phyloP scores from a whole-genome alignment of 1,140 invertebrate species.

The Chrysomallon squamiferum region DNA sequence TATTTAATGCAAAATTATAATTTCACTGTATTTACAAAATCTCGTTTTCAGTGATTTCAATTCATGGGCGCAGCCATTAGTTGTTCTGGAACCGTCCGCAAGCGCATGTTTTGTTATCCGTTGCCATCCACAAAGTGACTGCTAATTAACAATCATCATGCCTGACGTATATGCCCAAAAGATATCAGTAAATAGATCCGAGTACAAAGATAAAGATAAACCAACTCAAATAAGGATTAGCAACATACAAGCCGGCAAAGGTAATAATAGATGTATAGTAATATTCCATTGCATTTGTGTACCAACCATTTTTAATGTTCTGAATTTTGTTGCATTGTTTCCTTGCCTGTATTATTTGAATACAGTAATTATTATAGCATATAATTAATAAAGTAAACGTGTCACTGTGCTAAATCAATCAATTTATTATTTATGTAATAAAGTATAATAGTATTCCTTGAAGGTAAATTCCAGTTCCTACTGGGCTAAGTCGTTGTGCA shows the following conservation, averaged over 20 bases:
- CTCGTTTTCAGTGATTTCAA: slow-evolving; percentile 12
- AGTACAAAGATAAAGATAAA: slow-evolving; percentile 80
- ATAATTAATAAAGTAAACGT: too few species aligned
- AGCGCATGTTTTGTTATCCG: slow-evolving; percentile 4
- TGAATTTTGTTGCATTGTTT: too few species aligned
- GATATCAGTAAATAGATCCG: slow-evolving; percentile 34
- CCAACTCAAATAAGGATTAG: slow-evolving; percentile 91
- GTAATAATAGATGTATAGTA: too few species aligned
- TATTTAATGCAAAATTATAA: background rate
- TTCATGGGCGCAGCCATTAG: background rate
- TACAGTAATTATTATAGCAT: too few species aligned
- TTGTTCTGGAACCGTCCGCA: background rate
- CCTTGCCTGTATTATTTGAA: too few species aligned
- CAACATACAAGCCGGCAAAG: slow-evolving; percentile 98
- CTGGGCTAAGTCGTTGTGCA: too few species aligned
- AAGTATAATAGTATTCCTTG: too few species aligned
- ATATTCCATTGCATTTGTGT: too few species aligned
- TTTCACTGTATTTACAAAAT: slow-evolving; percentile 5
- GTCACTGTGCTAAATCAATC: too few species aligned
- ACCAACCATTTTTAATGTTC: too few species aligned
- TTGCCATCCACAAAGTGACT: background rate
- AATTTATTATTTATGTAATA: too few species aligned
- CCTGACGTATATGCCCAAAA: slow-evolving; percentile 7
- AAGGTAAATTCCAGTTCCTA: too few species aligned
- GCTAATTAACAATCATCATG: slow-evolving; percentile 19